A percentile compares a stretch with the other conserved stretches of the same genome.
These are phyloP conservation scores for Craseonycteris thonglongyai DNA, from an alignment of 2,113 vertebrate species.

Conservation along the genomic window DNA sequence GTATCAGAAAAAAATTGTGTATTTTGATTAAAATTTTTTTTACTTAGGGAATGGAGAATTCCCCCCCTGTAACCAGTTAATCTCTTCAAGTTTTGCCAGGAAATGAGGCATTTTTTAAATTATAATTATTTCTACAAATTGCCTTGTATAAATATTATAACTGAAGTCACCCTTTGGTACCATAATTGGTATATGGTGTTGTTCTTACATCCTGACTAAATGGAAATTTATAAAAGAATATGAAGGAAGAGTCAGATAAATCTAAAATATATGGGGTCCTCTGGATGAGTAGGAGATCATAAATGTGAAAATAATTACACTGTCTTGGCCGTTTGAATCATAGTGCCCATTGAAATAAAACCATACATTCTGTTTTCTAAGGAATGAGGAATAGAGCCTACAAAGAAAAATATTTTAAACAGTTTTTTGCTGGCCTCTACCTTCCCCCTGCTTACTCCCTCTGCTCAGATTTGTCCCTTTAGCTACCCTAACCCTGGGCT, in stretches of 20 bases:
- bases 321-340: background rate
- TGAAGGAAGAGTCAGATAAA: background rate
- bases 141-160: background rate
- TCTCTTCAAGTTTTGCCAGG: background rate
- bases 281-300: background rate
- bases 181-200: background rate
- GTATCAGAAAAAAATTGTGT: background rate
- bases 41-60: background rate
- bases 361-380: background rate
- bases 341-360: background rate
- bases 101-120: background rate
- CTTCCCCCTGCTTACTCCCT: background rate
- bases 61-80: background rate
- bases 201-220: background rate
- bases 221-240: background rate
- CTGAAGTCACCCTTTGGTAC: background rate
- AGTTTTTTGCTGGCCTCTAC: background rate
- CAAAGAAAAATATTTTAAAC: background rate
- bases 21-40: constrained; percentile 18
- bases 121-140: constrained; percentile 5
- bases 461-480: background rate
- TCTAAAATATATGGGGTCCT: background rate
- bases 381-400: background rate
- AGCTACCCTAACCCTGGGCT: background rate
- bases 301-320: background rate